A percentile compares a stretch with the other conserved stretches of the same genome.
These are phyloP conservation scores for Saguinus midas DNA, from an alignment of 2,113 vertebrate genomes.

Conservation along the genomic window DNA sequence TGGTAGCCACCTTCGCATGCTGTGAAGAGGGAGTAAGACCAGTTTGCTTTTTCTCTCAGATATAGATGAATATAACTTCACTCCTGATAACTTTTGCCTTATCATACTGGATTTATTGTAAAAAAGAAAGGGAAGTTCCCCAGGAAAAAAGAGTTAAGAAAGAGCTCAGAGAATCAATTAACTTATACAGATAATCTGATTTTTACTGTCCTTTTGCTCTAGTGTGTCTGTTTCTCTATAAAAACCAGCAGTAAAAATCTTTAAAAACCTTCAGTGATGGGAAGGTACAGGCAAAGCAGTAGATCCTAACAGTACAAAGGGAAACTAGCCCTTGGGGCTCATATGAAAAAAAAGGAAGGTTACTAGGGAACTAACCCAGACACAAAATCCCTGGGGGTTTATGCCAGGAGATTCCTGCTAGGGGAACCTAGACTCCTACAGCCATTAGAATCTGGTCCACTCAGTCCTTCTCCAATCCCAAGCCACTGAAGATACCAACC, in stretches of 20 bases:
- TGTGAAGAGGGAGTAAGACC: neutral
- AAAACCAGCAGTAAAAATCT: neutral
- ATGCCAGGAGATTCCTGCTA: neutral
- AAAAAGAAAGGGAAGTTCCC: neutral
- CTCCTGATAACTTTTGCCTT: neutral
- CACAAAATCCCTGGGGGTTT: neutral
- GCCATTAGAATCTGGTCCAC: neutral
- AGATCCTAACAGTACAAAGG: neutral
- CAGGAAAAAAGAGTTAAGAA: neutral
- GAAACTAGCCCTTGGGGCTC: neutral
- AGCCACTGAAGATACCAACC: neutral
- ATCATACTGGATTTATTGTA: neutral
- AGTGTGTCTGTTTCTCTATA: neutral
- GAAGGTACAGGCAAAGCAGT: neutral
- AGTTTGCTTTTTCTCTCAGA: neutral
- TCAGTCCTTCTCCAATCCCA: neutral
- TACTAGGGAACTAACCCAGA: neutral
- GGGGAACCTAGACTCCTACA: neutral
- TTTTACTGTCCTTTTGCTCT: neutral
- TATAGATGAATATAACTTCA: neutral
- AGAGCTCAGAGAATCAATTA: neutral
- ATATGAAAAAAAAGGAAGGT: neutral
- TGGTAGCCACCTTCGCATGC: rapidly evolving
- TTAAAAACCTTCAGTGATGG: neutral
- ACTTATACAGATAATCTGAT: neutral